These are phyloP conservation scores for Phaonia tiefii DNA, from an alignment of 2,888 invertebrate genomes.

Conservation along the genomic window DNA sequence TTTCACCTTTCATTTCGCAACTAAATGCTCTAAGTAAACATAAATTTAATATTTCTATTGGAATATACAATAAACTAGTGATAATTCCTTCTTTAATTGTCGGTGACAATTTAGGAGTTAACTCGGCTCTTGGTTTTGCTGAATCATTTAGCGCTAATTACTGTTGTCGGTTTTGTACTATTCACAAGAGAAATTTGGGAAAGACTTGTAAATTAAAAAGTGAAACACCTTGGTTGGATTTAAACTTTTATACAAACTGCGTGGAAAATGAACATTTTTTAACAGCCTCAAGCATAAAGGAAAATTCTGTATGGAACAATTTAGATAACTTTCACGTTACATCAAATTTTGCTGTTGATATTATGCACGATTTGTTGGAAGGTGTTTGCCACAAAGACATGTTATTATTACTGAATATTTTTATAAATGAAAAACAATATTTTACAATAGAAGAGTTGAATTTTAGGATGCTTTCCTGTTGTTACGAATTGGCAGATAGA, in stretches of 20 bases:
- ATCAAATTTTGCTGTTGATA: slow-evolving; percentile 38
- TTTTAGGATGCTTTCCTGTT: slow-evolving; percentile 26
- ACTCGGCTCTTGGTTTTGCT: slow-evolving; percentile 10
- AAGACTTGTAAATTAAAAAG: not conserved
- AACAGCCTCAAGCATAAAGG: not conserved
- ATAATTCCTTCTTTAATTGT: slow-evolving; percentile 15
- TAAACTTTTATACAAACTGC: not conserved
- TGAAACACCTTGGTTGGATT: not conserved
- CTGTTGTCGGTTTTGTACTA: slow-evolving; percentile 4
- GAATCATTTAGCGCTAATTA: slow-evolving; percentile 19
- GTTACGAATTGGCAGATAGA: slow-evolving; percentile 2
- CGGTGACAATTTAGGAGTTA: slow-evolving; percentile 31
- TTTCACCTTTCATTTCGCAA: not conserved
- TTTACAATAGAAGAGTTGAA: slow-evolving; percentile 39
- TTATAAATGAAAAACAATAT: slow-evolving; percentile 8
- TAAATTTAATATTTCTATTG: not conserved
- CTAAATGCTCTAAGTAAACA: not conserved
- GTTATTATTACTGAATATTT: slow-evolving; percentile 10
- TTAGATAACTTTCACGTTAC: slow-evolving; percentile 37
- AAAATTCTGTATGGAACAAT: slow-evolving; percentile 24
- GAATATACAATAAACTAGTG: slow-evolving; percentile 5
- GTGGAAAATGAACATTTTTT: not conserved
- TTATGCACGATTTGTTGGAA: slow-evolving; percentile 53
- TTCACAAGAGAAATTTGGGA: not conserved
- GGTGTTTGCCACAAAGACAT: slow-evolving; percentile 45